Conservation (phyloP, 2,113 vertebrate genomes). For the Acanthochromis polyacanthus region DNA sequence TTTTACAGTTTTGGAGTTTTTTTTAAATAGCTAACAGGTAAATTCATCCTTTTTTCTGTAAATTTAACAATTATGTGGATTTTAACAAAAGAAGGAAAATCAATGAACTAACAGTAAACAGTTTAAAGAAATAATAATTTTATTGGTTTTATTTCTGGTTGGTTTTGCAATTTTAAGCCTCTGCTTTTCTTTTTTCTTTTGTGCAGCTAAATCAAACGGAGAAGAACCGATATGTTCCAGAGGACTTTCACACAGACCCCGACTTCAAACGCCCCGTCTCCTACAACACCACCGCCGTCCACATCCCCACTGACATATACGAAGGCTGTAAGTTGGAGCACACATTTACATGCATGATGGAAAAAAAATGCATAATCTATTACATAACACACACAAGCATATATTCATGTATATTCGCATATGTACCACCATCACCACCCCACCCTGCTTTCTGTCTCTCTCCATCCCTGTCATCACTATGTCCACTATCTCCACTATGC, state of each 20-base stretch:
- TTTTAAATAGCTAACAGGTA: too few species aligned
- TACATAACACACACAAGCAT: neutral
- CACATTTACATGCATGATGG: neutral
- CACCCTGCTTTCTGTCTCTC: neutral
- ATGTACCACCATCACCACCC: neutral
- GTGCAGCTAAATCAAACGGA: constrained; percentile 87
- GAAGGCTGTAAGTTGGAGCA: constrained; percentile 92
- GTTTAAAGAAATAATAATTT: too few species aligned
- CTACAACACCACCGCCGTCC: constrained; percentile 93
- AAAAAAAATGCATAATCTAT: neutral
- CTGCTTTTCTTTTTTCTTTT: constrained; percentile 53
- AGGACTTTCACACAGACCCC: constrained; percentile 89
- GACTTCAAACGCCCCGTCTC: constrained; percentile 90
- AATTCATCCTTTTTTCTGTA: too few species aligned
- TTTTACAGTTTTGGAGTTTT: too few species aligned
- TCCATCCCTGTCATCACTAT: constrained; percentile 22
- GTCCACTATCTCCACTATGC: constrained; percentile 42
- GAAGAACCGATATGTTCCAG: constrained; percentile 86
- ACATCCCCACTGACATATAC: constrained; percentile 96
- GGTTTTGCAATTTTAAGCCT: neutral
- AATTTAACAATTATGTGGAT: too few species aligned
- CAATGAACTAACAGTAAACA: too few species aligned
- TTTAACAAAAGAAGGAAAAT: too few species aligned
- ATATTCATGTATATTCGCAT: too few species aligned
- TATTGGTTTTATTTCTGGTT: neutral